Percentiles rank a stretch among this genome's conserved stretches.
Evolutionary conservation across 1,140 invertebrate species (phyloP).

Genomic region (Gonioctena quinquepunctata): DNA sequence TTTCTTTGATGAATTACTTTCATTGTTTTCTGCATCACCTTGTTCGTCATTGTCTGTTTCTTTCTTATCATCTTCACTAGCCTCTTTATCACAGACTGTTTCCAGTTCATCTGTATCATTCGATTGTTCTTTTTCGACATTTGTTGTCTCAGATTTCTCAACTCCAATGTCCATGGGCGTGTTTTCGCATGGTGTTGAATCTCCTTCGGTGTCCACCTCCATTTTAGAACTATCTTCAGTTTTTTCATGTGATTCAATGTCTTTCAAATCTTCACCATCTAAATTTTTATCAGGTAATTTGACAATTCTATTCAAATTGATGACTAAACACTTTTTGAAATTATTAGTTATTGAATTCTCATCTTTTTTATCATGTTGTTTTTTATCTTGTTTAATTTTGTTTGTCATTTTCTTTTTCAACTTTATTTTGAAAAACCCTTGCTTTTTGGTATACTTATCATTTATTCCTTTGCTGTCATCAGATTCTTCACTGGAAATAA

Average conservation of each 20-base stretch:
- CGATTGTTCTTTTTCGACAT: too few relatives aligned
- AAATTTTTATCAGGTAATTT: background rate
- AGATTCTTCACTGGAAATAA: background rate
- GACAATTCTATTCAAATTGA: background rate
- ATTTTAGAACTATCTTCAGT: background rate
- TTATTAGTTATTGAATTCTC: background rate
- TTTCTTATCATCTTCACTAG: background rate
- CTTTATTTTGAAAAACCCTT: background rate
- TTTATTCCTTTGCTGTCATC: background rate
- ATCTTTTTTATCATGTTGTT: background rate
- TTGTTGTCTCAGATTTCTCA: too few relatives aligned
- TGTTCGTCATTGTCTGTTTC: background rate
- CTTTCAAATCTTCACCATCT: background rate
- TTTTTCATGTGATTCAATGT: background rate
- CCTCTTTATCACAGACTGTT: too few relatives aligned
- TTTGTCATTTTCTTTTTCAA: background rate
- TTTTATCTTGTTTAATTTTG: background rate
- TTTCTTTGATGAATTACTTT: background rate
- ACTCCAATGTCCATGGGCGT: too few relatives aligned
- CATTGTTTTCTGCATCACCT: background rate
- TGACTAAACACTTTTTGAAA: background rate
- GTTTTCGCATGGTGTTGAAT: too few relatives aligned
- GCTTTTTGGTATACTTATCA: background rate
- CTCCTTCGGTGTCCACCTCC: background rate
- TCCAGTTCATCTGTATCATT: too few relatives aligned